Evolutionary conservation across 2,113 vertebrate genomes (phyloP).

Genomic region (Collichthys lucidus): DNA sequence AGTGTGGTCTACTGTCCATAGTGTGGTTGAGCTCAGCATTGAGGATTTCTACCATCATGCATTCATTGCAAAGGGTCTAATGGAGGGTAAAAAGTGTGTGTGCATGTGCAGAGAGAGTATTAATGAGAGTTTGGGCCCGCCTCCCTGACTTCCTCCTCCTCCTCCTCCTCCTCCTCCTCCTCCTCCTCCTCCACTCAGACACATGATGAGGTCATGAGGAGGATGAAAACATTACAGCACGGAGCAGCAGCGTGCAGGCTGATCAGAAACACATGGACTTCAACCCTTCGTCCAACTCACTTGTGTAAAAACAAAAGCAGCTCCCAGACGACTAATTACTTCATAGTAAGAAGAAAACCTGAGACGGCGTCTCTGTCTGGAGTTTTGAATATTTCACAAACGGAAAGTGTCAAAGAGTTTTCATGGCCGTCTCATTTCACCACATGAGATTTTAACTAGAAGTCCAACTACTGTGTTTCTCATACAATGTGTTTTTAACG

Average conservation of each 20-base stretch:
- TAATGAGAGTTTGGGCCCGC: background rate
- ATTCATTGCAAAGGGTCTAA: background rate
- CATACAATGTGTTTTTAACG: background rate
- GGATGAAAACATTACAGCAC: slow-evolving; percentile 56
- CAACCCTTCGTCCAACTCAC: slow-evolving; percentile 1
- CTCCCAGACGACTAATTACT: background rate
- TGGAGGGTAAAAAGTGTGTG: background rate
- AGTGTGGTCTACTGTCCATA: background rate
- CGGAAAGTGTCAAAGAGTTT: background rate
- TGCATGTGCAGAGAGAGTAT: background rate
- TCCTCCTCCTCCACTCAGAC: slow-evolving; percentile 4
- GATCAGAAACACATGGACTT: slow-evolving; percentile 64
- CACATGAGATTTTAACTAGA: background rate
- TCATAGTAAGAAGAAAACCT: background rate
- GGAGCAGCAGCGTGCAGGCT: slow-evolving; percentile 40
- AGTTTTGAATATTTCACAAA: too few relatives aligned
- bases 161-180: slow-evolving; percentile 20
- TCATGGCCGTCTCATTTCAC: background rate
- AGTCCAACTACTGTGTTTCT: background rate
- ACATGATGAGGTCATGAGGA: slow-evolving; percentile 58
- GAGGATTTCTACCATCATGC: accelerated
- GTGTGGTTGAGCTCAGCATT: background rate
- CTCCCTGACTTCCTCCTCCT: slow-evolving; percentile 32
- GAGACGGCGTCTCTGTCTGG: background rate
- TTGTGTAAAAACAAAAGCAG: slow-evolving; percentile 5